These are phyloP conservation scores for Trichacis sp. DNA, from an alignment of 2,888 invertebrate species.

Conservation along the genomic window DNA sequence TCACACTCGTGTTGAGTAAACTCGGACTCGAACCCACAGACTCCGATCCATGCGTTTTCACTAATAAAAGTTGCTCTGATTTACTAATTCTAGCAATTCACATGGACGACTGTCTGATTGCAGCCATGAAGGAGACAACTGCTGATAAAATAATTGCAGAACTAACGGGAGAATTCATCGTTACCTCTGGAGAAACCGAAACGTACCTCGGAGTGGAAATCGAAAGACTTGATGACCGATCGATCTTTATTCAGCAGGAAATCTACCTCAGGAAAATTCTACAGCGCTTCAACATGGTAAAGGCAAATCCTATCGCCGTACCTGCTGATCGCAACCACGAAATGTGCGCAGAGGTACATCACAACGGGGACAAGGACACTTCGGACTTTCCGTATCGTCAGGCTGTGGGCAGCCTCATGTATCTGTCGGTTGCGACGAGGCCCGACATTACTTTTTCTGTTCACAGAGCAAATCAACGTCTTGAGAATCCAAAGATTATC, in stretches of 20 bases:
- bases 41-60: constrained; percentile 28
- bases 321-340: constrained; percentile 16
- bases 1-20: constrained; percentile 17
- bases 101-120: constrained; percentile 28
- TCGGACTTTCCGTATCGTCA: constrained; percentile 19
- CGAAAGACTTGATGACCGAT: constrained; percentile 12
- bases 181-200: constrained; percentile 17
- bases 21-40: constrained; percentile 18
- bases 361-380: not conserved
- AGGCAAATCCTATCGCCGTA: constrained; percentile 20
- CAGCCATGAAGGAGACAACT: not conserved
- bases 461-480: constrained; percentile 38
- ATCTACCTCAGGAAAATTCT: constrained; percentile 23
- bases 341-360: no score
- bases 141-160: not conserved
- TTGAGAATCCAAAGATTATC: constrained; percentile 34
- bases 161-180: not conserved
- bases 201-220: constrained; percentile 35
- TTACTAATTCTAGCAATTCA: constrained; percentile 17
- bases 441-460: no score
- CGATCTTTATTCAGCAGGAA: constrained; percentile 23
- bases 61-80: constrained; percentile 6
- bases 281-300: constrained; percentile 28
- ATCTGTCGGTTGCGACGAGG: no score
- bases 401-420: no score